Conservation (phyloP, 1,140 invertebrate species). For the Cotesia typhae region DNA sequence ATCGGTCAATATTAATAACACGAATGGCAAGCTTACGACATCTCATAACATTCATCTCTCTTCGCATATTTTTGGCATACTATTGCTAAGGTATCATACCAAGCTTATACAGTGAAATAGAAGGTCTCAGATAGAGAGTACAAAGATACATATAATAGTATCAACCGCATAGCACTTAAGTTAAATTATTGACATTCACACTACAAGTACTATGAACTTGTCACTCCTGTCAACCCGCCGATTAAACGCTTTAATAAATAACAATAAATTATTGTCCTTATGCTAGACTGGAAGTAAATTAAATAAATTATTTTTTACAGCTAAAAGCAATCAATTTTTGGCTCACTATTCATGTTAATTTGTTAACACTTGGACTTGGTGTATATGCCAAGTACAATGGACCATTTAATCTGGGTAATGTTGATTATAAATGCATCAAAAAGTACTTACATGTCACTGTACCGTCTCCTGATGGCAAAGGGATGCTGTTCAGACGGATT, state of each 20-base stretch:
- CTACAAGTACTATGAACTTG: slow-evolving; percentile 39
- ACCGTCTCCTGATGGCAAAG: slow-evolving; percentile 75
- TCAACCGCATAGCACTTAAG: not conserved
- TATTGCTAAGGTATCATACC: not conserved
- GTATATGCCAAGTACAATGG: too few species aligned
- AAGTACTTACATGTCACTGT: slow-evolving; percentile 73
- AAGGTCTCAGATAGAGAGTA: too few species aligned
- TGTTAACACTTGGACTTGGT: not conserved
- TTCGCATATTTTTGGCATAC: slow-evolving; percentile 46
- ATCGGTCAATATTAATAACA: slow-evolving; percentile 62
- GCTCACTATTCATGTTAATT: not conserved
- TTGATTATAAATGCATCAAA: too few species aligned
- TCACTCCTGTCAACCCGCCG: slow-evolving; percentile 38
- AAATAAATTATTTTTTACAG: not conserved
- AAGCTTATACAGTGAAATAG: not conserved
- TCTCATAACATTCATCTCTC: slow-evolving; percentile 13
- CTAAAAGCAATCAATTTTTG: not conserved
- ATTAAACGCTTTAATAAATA: slow-evolving; percentile 31
- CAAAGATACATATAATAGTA: too few species aligned
- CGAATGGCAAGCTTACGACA: slow-evolving; percentile 41
- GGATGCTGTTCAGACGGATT: slow-evolving; percentile 77
- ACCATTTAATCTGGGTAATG: too few species aligned
- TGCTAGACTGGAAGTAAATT: not conserved
- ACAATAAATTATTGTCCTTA: slow-evolving; percentile 20
- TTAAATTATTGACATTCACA: slow-evolving; percentile 31